A percentile compares a stretch with the other conserved stretches of the same genome.
phyloP scores from a whole-genome alignment of 2,113 vertebrate species.

The Sinocyclocheilus anophthalmus region DNA sequence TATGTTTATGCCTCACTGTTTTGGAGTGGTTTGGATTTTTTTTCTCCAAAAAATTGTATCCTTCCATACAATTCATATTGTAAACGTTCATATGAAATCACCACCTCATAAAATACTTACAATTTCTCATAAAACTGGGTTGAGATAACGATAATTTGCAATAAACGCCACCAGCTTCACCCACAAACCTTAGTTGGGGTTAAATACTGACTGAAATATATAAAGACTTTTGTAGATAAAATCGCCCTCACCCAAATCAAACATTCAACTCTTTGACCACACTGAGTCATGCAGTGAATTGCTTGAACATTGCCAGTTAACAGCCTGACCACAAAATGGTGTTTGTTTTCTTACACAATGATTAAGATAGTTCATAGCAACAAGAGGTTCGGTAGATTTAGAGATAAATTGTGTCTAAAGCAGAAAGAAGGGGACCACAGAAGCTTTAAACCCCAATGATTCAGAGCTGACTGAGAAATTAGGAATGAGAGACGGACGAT shows the following conservation, averaged over 20 bases:
- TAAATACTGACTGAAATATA: not conserved
- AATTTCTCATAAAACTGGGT: not conserved
- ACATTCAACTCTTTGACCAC: slow-evolving; percentile 8
- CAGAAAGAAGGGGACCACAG: not conserved
- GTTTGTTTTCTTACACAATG: slow-evolving; percentile 48
- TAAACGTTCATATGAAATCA: too few relatives aligned
- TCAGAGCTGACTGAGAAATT: slow-evolving; percentile 25
- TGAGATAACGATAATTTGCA: not conserved
- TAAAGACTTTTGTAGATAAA: not conserved
- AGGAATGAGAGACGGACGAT: not conserved
- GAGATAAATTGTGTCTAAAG: slow-evolving; percentile 9
- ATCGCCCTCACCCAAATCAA: not conserved
- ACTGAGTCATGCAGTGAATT: slow-evolving; percentile 44
- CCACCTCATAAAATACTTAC: not conserved
- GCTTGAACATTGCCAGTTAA: slow-evolving; percentile 47
- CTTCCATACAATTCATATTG: too few relatives aligned
- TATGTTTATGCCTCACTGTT: too few relatives aligned
- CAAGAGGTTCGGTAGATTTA: slow-evolving; percentile 7
- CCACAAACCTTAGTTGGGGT: not conserved
- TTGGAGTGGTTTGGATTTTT: too few relatives aligned
- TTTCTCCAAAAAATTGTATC: too few relatives aligned
- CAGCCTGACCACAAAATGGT: slow-evolving; percentile 50
- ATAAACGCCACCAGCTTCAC: not conserved
- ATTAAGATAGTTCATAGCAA: slow-evolving; percentile 41
- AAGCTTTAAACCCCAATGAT: slow-evolving; percentile 12